phyloP scores from a whole-genome alignment of 2,888 invertebrate genomes.

The Siphlonurus alternatus region DNA sequence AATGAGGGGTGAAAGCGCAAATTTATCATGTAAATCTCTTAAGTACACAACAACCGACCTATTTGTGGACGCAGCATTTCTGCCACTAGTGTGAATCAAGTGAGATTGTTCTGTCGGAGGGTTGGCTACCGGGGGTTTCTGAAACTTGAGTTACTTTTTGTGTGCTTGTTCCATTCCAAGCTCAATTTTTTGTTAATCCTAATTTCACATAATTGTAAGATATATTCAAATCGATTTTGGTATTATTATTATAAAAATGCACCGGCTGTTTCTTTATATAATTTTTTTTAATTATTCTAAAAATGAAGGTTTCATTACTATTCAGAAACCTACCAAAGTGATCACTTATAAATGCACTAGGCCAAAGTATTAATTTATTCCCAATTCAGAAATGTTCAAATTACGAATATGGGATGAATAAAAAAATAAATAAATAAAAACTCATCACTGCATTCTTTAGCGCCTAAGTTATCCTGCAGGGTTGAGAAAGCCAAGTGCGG shows the following conservation, averaged over 20 bases:
- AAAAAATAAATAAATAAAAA: neutral
- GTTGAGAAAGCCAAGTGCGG: neutral
- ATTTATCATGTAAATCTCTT: neutral
- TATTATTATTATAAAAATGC: constrained; percentile 12
- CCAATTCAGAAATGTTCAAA: constrained; percentile 16
- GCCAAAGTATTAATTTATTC: constrained; percentile 32
- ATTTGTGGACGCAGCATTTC: neutral
- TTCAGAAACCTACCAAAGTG: constrained; percentile 22
- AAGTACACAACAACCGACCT: too few relatives aligned
- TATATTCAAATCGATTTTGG: constrained; percentile 10
- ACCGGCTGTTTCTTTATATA: constrained; percentile 10
- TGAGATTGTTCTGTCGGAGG: neutral
- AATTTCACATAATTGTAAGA: constrained; percentile 11
- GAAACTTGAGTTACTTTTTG: neutral
- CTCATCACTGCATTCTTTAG: neutral
- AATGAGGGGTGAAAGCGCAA: neutral
- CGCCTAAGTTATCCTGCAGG: neutral
- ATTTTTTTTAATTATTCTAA: neutral
- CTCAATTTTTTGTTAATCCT: neutral
- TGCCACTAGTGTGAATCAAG: neutral
- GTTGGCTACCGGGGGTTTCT: constrained; percentile 1
- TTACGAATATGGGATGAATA: neutral
- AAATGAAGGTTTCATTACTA: constrained; percentile 9
- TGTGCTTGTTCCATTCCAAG: constrained; percentile 6
- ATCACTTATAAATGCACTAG: constrained; percentile 15